Percentiles rank a stretch among this genome's conserved stretches.
These are phyloP conservation scores for Rhabdophis nuchalis DNA, from an alignment of 2,797 vertebrate species.

Conservation along the genomic window DNA sequence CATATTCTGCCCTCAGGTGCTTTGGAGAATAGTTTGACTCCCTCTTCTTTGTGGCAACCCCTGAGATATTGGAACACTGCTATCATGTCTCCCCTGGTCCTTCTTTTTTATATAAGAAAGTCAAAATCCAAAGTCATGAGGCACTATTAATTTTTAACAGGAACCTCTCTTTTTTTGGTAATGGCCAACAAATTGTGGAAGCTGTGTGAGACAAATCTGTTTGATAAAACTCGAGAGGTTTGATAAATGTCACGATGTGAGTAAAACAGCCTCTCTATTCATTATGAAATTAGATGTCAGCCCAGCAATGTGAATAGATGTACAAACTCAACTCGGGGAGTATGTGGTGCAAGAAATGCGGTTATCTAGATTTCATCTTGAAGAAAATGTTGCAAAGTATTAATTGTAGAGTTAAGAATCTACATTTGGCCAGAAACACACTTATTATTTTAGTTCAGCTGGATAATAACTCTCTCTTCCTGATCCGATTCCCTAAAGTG, in stretches of 20 bases:
- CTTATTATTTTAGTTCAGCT: not conserved
- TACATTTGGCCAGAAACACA: not conserved
- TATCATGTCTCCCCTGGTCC: no score
- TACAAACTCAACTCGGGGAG: constrained; percentile 3
- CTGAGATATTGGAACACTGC: no score
- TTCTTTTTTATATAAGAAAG: not conserved
- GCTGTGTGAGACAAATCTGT: not conserved
- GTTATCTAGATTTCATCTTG: not conserved
- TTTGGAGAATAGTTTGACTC: no score
- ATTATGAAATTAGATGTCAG: constrained; percentile 12
- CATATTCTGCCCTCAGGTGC: no score
- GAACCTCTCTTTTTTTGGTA: not conserved
- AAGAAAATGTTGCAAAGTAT: constrained; percentile 24
- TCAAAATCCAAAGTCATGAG: not conserved
- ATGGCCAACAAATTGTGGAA: not conserved
- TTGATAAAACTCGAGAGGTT: not conserved
- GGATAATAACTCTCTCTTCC: constrained; percentile 20
- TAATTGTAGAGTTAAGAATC: constrained; percentile 2
- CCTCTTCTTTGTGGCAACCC: no score
- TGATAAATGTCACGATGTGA: constrained; percentile 27
- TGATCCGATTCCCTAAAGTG: not conserved
- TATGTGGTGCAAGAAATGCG: constrained; percentile 4
- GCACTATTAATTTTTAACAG: not conserved
- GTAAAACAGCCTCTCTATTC: not conserved
- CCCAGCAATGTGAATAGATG: constrained; percentile 18